phyloP scores from a whole-genome alignment of 2,888 invertebrate species.

The Agapostemon virescens region DNA sequence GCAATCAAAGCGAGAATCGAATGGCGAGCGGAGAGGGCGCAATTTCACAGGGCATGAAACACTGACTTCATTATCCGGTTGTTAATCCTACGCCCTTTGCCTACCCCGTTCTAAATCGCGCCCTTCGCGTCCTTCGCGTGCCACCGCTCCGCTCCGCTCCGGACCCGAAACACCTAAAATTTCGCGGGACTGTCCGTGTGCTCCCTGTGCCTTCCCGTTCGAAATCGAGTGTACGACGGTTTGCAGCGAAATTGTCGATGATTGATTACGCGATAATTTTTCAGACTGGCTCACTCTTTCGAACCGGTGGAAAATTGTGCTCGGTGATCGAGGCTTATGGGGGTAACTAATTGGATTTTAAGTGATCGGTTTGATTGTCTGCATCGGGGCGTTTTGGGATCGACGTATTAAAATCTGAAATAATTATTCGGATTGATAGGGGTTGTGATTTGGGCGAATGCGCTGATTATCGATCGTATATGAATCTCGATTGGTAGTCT shows the following conservation, averaged over 20 bases:
- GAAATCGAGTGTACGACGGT: not conserved
- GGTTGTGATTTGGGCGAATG: not conserved
- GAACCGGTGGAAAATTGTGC: not conserved
- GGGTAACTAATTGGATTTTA: conserved; percentile 12
- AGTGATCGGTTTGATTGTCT: conserved; percentile 1
- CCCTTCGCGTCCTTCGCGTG: conserved; percentile 9
- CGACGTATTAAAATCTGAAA: not conserved
- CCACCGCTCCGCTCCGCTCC: not conserved
- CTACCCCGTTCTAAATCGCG: conserved; percentile 15
- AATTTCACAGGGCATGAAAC: conserved; percentile 80
- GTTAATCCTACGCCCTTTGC: conserved; percentile 74
- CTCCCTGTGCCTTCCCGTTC: not conserved
- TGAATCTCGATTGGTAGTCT: not conserved
- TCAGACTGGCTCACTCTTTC: not conserved
- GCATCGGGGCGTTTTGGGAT: not conserved
- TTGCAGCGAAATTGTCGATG: conserved; percentile 14
- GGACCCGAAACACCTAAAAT: conserved; percentile 8
- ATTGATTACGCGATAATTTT: conserved; percentile 26
- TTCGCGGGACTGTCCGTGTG: not conserved
- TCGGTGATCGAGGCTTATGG: not conserved
- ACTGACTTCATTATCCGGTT: conserved; percentile 80
- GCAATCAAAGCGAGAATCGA: conserved; percentile 79
- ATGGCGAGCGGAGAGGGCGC: conserved; percentile 75
- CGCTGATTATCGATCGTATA: not conserved
- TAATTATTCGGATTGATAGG: not conserved